Base-by-base conservation (phyloP, 2,113 vertebrate genomes). In the Tichodroma muraria region DNA sequence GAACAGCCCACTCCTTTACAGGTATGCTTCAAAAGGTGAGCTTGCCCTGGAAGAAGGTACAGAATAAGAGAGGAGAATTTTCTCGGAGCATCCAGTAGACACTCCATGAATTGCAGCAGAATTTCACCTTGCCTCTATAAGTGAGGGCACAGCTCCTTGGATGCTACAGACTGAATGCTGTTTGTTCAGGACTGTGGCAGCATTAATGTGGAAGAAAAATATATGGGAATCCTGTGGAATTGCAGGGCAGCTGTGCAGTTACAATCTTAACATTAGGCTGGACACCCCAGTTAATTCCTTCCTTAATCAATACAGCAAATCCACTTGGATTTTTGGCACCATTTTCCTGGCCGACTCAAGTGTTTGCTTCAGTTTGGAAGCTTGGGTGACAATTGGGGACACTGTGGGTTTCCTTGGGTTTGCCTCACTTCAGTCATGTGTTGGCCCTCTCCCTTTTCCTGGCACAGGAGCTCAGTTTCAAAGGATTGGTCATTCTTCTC, bases 351-450 rank as follows among this genome's bases (percentile, higher is more conserved):
- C 20, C 57, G 7, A 57, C 77, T 66, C 56, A 33, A 50, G 22
- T n/a, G 5, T 8, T 81, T 54, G 7, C 18, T 52, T 59, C 37
- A 31, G n/a, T 75, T 76, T 89, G 73, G 56, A 59, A 79, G 15
- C 56, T 59, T 8, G 57, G n/a, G 31, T 56, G 69, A 13, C n/a
- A 56, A 10, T 7, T 21, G 17, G 37, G 38, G 54, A 17, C 6
- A 2, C 42, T 1, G 0, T 18, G 73, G 27, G 6, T 75, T 78
- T 54, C 13, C 33, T 42, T 78, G 52, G n/a, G n/a, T 50, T 70
- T 53, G 17, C 19, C n/a, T 30, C 21, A 3, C 17, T 81, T 50
- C 0, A 20, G 12, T 10, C 0, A 1, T 12, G 15, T 35, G 50
- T 42, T 65, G 27, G 9, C 5, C 11, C 14, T 23, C 2, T 69